Evolutionary conservation across 2,888 invertebrate species (phyloP), one percentile per base, ranked within the genome.

Genomic region (Stenichneumon culpator): DNA sequence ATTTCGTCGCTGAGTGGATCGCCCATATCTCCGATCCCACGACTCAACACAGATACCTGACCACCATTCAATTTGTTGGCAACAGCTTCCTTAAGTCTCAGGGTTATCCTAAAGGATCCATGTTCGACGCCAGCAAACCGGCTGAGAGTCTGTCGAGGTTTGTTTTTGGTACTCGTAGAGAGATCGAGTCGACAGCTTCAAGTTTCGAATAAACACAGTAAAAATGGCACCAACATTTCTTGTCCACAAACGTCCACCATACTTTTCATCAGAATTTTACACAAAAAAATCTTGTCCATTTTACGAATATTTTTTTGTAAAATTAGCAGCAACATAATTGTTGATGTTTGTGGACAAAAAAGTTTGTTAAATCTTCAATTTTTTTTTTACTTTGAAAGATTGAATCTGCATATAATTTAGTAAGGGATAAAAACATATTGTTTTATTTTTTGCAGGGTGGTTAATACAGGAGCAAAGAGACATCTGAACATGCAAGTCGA

Each of bases 51-150:
- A 96, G 96, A 96, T 97, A 97, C 92, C 93, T 97, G 78, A 93
- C 95, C 50, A 96, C 96, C 0, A 95, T 95, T 0, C 96, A 97
- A 88, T 96, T 96, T 90, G 95, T 97, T 90, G 95, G 96, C 54
- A 98, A 98, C 94, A 96, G 96, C 67, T 96, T 97, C 93, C 94
- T 98, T 3, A 97, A 97, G 92, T 94, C 96, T 25, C 97, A 97
- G 93, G 97, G 97, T 74, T 95, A 97, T 77, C 97, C 97, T 0
- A 96, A 97, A 92, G 94, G 95, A 60, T 96, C 96, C 0, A 95
- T 96, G 90, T 96, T 98, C 91, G 96, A 97, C 91, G 94, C 96
- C 52, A 94, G 95, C 2, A 95, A 95, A 39, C 97, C 97, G 0
- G 96, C 96, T 1, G 96, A 97, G 88, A 97, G 97, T 19, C 94